Evolutionary conservation across 2,113 vertebrate species (phyloP).

Genomic region (Pomatorhinus ruficollis): DNA sequence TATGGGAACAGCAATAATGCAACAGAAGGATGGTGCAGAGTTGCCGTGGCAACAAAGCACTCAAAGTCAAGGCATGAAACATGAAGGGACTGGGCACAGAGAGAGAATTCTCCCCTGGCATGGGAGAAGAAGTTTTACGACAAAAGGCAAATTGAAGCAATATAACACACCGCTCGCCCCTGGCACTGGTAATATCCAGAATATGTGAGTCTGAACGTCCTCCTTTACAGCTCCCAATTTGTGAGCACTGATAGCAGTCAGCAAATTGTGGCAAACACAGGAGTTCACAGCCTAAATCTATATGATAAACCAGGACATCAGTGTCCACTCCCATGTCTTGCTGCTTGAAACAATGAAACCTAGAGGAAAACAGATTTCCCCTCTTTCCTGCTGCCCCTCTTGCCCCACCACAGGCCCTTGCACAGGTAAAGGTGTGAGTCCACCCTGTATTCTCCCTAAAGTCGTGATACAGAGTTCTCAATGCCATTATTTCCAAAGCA

Average conservation of each 20-base stretch:
- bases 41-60: conserved; percentile 50
- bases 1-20: conserved; percentile 8
- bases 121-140: background rate
- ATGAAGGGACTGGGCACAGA: background rate
- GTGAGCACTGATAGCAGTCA: background rate
- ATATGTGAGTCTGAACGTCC: background rate
- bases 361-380: background rate
- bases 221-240: background rate
- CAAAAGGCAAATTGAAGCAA: background rate
- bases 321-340: background rate
- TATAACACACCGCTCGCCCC: background rate
- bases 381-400: background rate
- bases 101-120: background rate
- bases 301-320: background rate
- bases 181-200: background rate
- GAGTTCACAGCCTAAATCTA: background rate
- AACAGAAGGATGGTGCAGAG: background rate
- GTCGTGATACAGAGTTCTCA: background rate
- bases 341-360: background rate
- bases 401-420: background rate
- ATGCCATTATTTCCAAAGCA: background rate
- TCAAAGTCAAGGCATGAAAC: background rate
- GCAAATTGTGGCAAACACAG: accelerated
- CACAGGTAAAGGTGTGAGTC: background rate
- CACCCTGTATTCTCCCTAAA: background rate